Percentiles rank a stretch among this genome's conserved stretches.
Conservation (phyloP, 2,888 invertebrate species). For the Apodemia mormo region DNA sequence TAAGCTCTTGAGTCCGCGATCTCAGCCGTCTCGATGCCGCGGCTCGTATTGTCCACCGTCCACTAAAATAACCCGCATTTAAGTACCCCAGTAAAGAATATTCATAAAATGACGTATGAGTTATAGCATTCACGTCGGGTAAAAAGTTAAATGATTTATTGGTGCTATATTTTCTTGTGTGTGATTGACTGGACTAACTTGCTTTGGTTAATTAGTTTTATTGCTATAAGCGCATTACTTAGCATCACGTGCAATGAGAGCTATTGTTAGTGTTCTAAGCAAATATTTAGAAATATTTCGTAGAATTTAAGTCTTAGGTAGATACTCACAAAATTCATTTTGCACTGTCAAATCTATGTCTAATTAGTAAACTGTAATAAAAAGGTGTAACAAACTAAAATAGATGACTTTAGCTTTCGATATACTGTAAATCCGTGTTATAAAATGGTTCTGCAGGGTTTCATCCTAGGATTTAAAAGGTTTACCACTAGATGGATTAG, state of each 20-base stretch:
- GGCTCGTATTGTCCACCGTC: slow-evolving; percentile 59
- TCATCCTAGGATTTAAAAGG: too few species aligned
- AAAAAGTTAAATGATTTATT: slow-evolving; percentile 59
- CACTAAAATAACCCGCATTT: slow-evolving; percentile 69
- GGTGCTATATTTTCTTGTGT: slow-evolving; percentile 26
- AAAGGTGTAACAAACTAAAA: background rate
- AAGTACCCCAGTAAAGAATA: slow-evolving; percentile 55
- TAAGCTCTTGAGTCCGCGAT: slow-evolving; percentile 26
- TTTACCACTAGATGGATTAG: too few species aligned
- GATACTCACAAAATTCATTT: background rate
- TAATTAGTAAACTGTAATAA: background rate
- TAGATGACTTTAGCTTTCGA: background rate
- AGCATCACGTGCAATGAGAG: background rate
- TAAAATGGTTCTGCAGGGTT: too few species aligned
- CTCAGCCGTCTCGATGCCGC: slow-evolving; percentile 32
- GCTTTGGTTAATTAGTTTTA: slow-evolving; percentile 31
- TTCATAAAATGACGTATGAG: slow-evolving; percentile 59
- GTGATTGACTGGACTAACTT: slow-evolving; percentile 31
- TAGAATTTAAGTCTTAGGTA: background rate
- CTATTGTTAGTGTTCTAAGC: background rate
- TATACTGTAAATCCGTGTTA: background rate
- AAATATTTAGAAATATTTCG: background rate
- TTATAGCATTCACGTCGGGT: slow-evolving; percentile 47
- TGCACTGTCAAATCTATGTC: background rate
- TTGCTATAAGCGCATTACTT: background rate